A percentile compares a stretch with the other conserved stretches of the same genome.
phyloP scores from a whole-genome alignment of 2,888 invertebrate species.

The Diloba caeruleocephala region DNA sequence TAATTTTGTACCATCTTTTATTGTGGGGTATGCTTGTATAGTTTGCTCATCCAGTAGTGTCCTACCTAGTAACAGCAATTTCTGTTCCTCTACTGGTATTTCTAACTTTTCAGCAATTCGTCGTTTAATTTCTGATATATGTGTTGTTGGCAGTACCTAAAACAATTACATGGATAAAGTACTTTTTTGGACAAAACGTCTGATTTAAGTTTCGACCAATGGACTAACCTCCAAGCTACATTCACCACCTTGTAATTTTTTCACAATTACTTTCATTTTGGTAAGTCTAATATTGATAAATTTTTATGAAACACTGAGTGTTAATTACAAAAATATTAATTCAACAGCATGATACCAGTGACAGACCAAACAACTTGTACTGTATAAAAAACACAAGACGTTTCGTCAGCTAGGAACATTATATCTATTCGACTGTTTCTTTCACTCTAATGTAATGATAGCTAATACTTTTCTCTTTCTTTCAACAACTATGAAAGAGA shows the following conservation, averaged over 20 bases:
- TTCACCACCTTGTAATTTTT: slow-evolving; percentile 92
- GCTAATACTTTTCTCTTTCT: slow-evolving; percentile 12
- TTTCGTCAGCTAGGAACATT: too few relatives aligned
- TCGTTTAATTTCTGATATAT: slow-evolving; percentile 92
- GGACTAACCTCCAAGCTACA: slow-evolving; percentile 90
- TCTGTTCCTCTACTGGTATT: slow-evolving; percentile 92
- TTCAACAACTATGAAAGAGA: background rate
- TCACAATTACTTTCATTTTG: slow-evolving; percentile 92
- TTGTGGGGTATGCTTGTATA: slow-evolving; percentile 91
- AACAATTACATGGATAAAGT: slow-evolving; percentile 43
- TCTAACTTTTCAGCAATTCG: slow-evolving; percentile 90
- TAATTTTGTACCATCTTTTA: slow-evolving; percentile 93
- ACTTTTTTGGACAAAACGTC: slow-evolving; percentile 1
- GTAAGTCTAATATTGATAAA: slow-evolving; percentile 30
- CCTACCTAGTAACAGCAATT: slow-evolving; percentile 92
- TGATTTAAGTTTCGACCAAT: background rate
- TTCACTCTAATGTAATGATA: slow-evolving; percentile 1
- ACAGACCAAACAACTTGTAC: too few relatives aligned
- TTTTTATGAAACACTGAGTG: slow-evolving; percentile 37
- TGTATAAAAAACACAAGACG: too few relatives aligned
- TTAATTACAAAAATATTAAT: slow-evolving; percentile 52
- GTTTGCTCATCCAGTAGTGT: slow-evolving; percentile 92
- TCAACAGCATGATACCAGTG: slow-evolving; percentile 50
- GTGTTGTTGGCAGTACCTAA: slow-evolving; percentile 88
- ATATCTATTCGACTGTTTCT: background rate